Base-by-base conservation (phyloP, 2,797 vertebrate genomes). In the Acanthornis magna region DNA sequence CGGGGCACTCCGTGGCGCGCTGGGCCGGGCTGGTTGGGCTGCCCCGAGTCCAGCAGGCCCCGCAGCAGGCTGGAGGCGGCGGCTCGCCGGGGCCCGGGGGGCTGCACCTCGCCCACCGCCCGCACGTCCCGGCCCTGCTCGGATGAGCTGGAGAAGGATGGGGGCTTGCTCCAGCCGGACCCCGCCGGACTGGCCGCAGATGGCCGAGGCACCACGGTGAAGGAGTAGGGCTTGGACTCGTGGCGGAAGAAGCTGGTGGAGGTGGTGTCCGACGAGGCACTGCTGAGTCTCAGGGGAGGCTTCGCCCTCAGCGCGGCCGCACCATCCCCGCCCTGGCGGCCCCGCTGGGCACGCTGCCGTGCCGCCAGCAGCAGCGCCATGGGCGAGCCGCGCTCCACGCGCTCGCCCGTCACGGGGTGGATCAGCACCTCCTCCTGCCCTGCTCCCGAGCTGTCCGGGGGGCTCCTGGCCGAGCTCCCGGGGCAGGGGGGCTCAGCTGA, bases 341-440 rank as follows among this genome's bases (percentile, higher is more conserved):
- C 95, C n/a, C 97, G 97, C 92, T 98, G 97, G 4, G 98, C 98
- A 0, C 98, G 96, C 95, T 98, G 97, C 76, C 97, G 96, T 65
- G 98, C 98, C 0, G 98, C 98, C 50, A 98, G 95, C 19, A 98
- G 98, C 92, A 98, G 97, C 1, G 98, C 98, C 98, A 98, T 98
- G 6, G 98, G 98, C 29, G 98, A 98, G 4, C 97, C 97, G 14
- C 21, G 84, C 68, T 98, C 97, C 81, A 98, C 97, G 10, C 95
- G 94, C 85, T 98, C 97, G 3, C 98, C 98, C 0, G 98, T 98
- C 90, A 98, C 97, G 0, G 98, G 97, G 58, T 98, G 97, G 90
- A 97, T 95, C 78, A 98, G 96, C 58, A 54, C 54, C 18, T 96
- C 88, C 58, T 81, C 82, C 40, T 65, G 77, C 36, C 54, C 82